Evolutionary conservation across 2,797 vertebrate genomes (phyloP), one percentile per base, ranked within the genome.

Genomic region (Gymnodraco acuticeps): DNA sequence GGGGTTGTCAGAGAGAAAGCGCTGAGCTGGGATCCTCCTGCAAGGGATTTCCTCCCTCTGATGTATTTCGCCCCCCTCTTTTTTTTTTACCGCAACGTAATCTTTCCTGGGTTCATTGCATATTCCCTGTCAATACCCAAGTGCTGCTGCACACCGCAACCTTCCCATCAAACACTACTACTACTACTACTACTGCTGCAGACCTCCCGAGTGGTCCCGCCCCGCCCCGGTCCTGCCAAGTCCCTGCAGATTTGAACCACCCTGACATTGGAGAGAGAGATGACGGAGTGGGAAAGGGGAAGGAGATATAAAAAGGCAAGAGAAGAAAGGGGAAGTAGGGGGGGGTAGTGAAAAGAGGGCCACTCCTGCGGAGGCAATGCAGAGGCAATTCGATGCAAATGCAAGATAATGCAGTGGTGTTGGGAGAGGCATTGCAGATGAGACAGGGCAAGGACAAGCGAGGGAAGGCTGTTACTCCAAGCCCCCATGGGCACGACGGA

Each of bases 341-440:
- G 9, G 42, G 42, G 0, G 45, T 33, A 8, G 20, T 6, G 41
- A 53, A 23, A 50, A 51, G 56, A 17, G 61, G 63, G 70, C 20
- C 70, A 62, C 82, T 74, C 78, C 82, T 88, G 91, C 88, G 85
- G 88, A 89, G 89, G 88, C 87, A 88, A 88, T 94, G 91, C 92
- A 81, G 91, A 90, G 91, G 88, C 84, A 83, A 92, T 87, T 83
- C 68, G 85, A 93, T 92, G 91, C 87, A 92, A 91, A 94, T 93
- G 85, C 89, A 90, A 89, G 88, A 90, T 88, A 92, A 94, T 93
- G 92, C 93, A 91, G 90, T 81, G 89, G 83, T 82, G 87, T 73
- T 16, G 76, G 71, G 75, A 67, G 75, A 74, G 77, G 79, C 77
- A 83, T 19, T 89, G 90, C 87, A 88, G 89, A 84, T 73, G 83